A percentile compares a stretch with the other conserved stretches of the same genome.
Evolutionary conservation across 30 jellyfish, hydroid and myxozoan genomes (phyloP).

Genomic region (Sanderia malayensis): DNA sequence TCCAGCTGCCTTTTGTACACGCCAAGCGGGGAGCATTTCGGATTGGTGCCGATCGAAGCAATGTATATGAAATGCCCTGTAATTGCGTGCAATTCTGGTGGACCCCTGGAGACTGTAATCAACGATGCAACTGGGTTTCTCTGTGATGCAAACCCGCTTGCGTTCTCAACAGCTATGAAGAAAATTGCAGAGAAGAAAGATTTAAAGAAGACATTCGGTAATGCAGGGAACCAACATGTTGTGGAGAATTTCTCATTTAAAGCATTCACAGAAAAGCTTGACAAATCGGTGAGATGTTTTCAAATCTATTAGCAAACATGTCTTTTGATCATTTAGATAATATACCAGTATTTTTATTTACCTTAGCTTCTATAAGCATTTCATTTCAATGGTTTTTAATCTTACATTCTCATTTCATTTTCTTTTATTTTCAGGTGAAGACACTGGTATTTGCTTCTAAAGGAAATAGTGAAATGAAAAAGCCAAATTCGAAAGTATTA

Average conservation of each 20-base stretch:
- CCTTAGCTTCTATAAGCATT: background rate
- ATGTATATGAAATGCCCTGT: conserved; percentile 95
- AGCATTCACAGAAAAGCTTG: conserved; percentile 69
- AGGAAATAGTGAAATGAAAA: background rate
- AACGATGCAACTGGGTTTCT: conserved; percentile 82
- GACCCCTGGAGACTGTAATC: conserved; percentile 88
- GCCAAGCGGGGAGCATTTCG: conserved; percentile 94
- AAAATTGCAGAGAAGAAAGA: conserved; percentile 31
- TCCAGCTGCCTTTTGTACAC: conserved; percentile 90
- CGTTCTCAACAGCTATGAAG: conserved; percentile 80
- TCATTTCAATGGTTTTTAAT: too few species aligned
- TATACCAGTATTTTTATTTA: background rate
- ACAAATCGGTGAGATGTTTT: conserved; percentile 57
- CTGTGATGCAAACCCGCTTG: conserved; percentile 77
- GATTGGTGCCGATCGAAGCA: conserved; percentile 94
- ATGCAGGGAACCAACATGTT: conserved; percentile 77
- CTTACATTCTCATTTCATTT: too few species aligned
- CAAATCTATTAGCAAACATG: background rate
- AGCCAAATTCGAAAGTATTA: conserved; percentile 47
- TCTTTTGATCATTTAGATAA: background rate
- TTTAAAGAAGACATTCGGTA: conserved; percentile 31
- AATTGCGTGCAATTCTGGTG: conserved; percentile 94
- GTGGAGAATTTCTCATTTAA: conserved; percentile 76
- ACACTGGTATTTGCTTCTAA: conserved; percentile 18
- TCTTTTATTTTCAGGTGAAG: conserved; percentile 33